A percentile compares a stretch with the other conserved stretches of the same genome.
Conservation (phyloP, 2,888 invertebrate species). For the Chrysodeixis includens region DNA sequence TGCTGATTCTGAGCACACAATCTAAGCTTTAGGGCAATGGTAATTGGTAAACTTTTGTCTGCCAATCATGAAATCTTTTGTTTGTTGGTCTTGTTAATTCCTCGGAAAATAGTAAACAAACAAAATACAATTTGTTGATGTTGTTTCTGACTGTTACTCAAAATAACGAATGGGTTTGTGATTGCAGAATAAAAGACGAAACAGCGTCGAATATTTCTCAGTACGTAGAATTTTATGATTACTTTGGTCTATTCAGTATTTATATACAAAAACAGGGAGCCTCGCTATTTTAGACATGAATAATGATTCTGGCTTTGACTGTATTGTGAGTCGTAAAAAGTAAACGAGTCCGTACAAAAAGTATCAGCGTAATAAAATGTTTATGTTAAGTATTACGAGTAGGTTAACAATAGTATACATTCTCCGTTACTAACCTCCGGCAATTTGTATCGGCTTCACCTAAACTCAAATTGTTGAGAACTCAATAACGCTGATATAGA, state of each 20-base stretch:
- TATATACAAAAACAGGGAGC: conserved; percentile 7
- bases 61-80: conserved; percentile 41
- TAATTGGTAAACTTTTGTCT: conserved; percentile 54
- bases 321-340: conserved; percentile 33
- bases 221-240: background rate
- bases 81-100: conserved; percentile 30
- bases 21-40: conserved; percentile 30
- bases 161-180: conserved; percentile 4
- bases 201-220: background rate
- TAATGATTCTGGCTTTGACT: background rate
- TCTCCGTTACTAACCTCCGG: conserved; percentile 25
- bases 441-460: conserved; percentile 48
- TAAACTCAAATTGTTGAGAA: conserved; percentile 43
- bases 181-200: background rate
- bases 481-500: background rate
- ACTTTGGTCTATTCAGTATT: conserved; percentile 9
- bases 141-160: conserved; percentile 15
- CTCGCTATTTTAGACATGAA: background rate
- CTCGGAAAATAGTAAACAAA: conserved; percentile 45
- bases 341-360: conserved; percentile 24
- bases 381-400: conserved; percentile 34
- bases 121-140: conserved; percentile 41
- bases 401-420: conserved; percentile 44
- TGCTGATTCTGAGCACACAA: conserved; percentile 46
- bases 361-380: conserved; percentile 29